Evolutionary conservation across 64 coral and sea anemone genomes (phyloP), one percentile per base, ranked within the genome.

Genomic region (Montipora sp.): DNA sequence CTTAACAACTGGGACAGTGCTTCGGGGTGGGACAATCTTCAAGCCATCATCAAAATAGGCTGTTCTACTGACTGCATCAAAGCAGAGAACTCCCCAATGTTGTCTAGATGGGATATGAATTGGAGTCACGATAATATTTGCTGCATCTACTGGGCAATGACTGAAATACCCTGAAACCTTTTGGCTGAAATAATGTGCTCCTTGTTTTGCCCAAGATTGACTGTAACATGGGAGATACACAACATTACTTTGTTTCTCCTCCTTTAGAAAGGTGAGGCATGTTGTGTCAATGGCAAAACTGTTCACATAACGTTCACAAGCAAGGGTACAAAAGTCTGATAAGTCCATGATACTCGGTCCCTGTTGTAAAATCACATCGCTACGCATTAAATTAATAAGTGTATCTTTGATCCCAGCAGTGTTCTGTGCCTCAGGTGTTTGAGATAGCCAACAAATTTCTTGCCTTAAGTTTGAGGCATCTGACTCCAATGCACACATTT

Each of bases 201-300:
- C 81, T 46, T 67, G 81, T 66, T 24, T 24, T 24, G 24, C 24
- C 24, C 24, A 24, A 24, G 24, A 24, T 24, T 24, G 24, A 24
- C 24, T 84, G 81, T 84, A 84, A 19, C 55, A 66, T 14, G 81
- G 81, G 5, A 87, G 65, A 68, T 87, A 87, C 15, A 74, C 83
- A 72, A 74, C 83, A 72, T 53, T 51, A 20, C 43, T 49, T 77
- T 77, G 24, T 24, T 24, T 24, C 24, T 24, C 24, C 24, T 24
- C 24, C 24, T 24, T 24, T 24, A 24, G 24, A 24, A 24, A 24
- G 24, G 24, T 24, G 24, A 24, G 24, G 24, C 24, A 24, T 24
- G 24, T 24, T 24, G 70, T 72, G 70, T 74, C 69, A 49, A 73
- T 61, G 20, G 59, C 59, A 68, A 68, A 84, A 13, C 81, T 66